Evolutionary conservation across 2,113 vertebrate species (phyloP), one percentile per base, ranked within the genome.

Genomic region (Mormyrus lacerda): DNA sequence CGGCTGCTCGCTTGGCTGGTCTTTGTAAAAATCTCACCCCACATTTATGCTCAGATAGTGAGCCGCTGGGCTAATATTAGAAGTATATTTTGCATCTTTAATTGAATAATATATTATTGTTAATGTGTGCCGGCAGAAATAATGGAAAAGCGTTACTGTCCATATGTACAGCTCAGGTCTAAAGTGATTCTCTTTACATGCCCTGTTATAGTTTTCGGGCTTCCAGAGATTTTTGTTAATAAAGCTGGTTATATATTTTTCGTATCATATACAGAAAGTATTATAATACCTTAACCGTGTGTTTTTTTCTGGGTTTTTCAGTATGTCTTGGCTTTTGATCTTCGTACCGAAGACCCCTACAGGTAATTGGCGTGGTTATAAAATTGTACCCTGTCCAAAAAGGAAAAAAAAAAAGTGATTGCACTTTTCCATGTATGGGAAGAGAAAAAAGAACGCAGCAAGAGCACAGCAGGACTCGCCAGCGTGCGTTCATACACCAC

Each of bases 311-410:
- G 13, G 13, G 3, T 21, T 50, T 87, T 87, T 35, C 15, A 24
- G n/a, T 35, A 27, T 31, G 24, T 17, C n/a, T 87, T 87, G 42
- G 44, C 31, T 89, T 89, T n/a, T 82, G 31, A 24, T 89, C 55
- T 88, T 73, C n/a, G 73, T 61, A 88, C 65, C 21, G 44, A 79
- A 79, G 73, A 88, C 8, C 65, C 88, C 65, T 31, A 17, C 15
- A 7, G 69, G 65, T 39, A 45, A 51, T n/a, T 51, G 65, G 31
- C 19, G 35, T 79, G 73, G 31, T 79, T 39, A 42, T 39, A 79
- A 79, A 39, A 39, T 79, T 79, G 35, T 79, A 79, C 73, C 35
- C 35, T 42, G 73, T 42, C 73, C 31, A 42, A 79, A 79, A 79
- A 79, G 39, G 8, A 4, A 42, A 65, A 65, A 6, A 58, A 65